Evolutionary conservation across 2,888 invertebrate species (phyloP), one percentile per base, ranked within the genome.

Genomic region (Pristionchus arcanus): DNA sequence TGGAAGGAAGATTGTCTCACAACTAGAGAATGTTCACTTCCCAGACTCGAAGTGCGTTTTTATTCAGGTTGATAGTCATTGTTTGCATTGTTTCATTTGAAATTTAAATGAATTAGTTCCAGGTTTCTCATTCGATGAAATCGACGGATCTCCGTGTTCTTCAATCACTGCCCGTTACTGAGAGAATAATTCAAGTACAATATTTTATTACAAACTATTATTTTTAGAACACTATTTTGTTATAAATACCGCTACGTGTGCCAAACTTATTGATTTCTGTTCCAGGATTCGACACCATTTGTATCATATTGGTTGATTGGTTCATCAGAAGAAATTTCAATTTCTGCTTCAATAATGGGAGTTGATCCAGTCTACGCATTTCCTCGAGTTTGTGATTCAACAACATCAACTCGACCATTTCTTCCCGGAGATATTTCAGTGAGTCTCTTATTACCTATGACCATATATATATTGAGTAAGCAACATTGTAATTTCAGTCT

Each of bases 341-440:
- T 77, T 19, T 77, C 77, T 42, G 77, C 49, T n/a, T 77, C 77
- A 42, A n/a, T 77, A 31, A 77, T 77, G 42, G 77, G 77, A 77
- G 9, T 77, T 34, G 77, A 77, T n/a, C 77, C 77, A 25, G 77
- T 77, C n/a, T 77, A 77, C n/a, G n/a, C 77, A 9, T 77, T 77
- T 42, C 77, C 77, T 25, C 37, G 77, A n/a, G 77, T 77, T 5
- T 77, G 77, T 13, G 77, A 77, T 77, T 77, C 77, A 49, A 77
- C 77, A 3, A 37, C 49, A 11, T 13, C 77, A 11, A 42, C 25
- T 49, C 21, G 77, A 77, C 77, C 77, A 7, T 77, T 77, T 42
- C n/a, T 77, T 21, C 77, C 77, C 2, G 42, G 42, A 42, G 77
- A 77, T 49, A 77, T 77, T n/a, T 42, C 77, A 34, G 77, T 77